A percentile compares a stretch with the other conserved stretches of the same genome.
phyloP scores from a whole-genome alignment of 2,113 vertebrate species.

The Indri indri region DNA sequence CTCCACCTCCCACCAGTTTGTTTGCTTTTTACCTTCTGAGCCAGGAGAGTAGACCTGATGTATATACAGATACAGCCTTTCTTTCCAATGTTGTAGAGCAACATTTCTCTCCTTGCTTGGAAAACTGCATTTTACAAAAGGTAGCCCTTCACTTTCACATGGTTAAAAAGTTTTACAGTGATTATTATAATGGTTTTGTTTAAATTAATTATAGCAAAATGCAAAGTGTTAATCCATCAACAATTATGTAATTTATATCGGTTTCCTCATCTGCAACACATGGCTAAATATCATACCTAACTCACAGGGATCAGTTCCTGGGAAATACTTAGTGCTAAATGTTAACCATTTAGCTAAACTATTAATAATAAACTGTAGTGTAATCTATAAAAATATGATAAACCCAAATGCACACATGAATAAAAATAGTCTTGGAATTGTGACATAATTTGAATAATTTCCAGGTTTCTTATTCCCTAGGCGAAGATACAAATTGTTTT shows the following conservation, averaged over 20 bases:
- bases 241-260: neutral
- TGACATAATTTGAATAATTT: too few relatives aligned
- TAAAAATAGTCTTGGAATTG: too few relatives aligned
- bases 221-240: neutral
- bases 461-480: too few relatives aligned
- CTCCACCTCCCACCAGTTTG: neutral
- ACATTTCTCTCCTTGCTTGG: neutral
- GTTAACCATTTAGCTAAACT: neutral
- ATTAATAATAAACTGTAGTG: too few relatives aligned
- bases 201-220: neutral
- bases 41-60: neutral
- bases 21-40: neutral
- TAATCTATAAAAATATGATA: too few relatives aligned
- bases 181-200: neutral
- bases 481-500: too few relatives aligned
- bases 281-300: neutral
- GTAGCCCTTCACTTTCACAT: neutral
- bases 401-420: too few relatives aligned
- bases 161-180: constrained; percentile 1
- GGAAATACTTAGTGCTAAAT: neutral
- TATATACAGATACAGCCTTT: neutral
- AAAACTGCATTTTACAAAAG: neutral
- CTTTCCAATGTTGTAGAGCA: neutral
- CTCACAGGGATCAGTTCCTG: neutral
- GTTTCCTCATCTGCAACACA: neutral